phyloP scores from a whole-genome alignment of 64 coral and sea anemone species.

The Stylophora pistillata region DNA sequence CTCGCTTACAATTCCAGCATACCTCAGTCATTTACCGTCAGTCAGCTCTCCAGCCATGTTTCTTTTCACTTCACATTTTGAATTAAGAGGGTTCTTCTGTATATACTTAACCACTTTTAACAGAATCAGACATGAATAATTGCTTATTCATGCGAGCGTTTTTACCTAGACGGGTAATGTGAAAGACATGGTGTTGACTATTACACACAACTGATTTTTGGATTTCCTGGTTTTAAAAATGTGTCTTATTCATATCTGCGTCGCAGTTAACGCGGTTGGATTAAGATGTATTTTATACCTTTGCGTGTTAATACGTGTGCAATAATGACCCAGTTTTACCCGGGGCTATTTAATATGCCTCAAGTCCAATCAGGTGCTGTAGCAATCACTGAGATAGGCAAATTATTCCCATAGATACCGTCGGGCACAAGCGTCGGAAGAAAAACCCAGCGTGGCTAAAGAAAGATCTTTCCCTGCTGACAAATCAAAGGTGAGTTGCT shows the following conservation, averaged over 20 bases:
- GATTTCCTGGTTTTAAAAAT: not conserved
- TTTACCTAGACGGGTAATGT: not conserved
- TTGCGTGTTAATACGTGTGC: not conserved
- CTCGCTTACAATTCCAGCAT: no score
- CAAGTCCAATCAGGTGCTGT: constrained; percentile 19
- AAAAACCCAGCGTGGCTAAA: not conserved
- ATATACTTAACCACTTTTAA: no score
- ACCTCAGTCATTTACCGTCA: no score
- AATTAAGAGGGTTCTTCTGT: no score
- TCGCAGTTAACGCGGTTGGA: not conserved
- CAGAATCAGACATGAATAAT: no score
- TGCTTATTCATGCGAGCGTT: not conserved
- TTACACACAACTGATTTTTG: not conserved
- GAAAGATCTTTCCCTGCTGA: not conserved
- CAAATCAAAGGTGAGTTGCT: not conserved
- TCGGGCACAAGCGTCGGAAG: constrained; percentile 1
- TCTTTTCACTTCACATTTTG: no score
- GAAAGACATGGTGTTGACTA: not conserved
- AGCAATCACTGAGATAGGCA: not conserved
- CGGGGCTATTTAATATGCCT: constrained; percentile 22
- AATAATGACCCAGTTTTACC: not conserved
- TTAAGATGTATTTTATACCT: not conserved
- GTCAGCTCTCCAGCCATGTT: no score
- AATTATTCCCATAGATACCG: not conserved
- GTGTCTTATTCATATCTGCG: not conserved